Percentiles rank a stretch among this genome's conserved stretches.
phyloP scores from a whole-genome alignment of 2,797 vertebrate species.

The Melanotaenia nigrans region DNA sequence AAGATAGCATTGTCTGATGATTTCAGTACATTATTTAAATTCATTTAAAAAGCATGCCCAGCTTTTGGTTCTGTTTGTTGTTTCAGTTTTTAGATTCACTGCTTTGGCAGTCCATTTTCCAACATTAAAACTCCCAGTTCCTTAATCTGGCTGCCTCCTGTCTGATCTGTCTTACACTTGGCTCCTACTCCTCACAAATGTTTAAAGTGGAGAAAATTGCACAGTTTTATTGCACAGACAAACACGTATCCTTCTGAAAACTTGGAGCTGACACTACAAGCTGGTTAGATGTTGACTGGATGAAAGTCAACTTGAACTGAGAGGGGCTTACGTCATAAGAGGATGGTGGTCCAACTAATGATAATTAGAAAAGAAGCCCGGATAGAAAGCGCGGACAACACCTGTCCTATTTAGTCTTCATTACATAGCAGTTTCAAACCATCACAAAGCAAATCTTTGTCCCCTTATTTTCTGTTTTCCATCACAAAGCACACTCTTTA shows the following conservation, averaged over 20 bases:
- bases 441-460: background rate
- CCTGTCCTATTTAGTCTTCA: background rate
- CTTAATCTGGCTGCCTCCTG: no score
- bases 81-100: no score
- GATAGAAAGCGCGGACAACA: background rate
- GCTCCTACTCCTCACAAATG: no score
- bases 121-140: no score
- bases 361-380: background rate
- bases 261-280: background rate
- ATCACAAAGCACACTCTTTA: background rate
- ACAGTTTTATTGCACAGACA: background rate
- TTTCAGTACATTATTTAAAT: no score
- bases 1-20: no score
- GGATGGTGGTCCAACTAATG: background rate
- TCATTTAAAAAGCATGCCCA: no score
- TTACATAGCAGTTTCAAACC: background rate
- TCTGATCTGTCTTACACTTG: no score
- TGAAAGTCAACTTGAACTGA: background rate
- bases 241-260: no score
- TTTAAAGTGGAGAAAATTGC: no score
- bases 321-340: background rate
- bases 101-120: no score
- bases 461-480: background rate
- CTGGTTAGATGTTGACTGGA: background rate
- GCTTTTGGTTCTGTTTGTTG: no score